Evolutionary conservation across 1,140 invertebrate species (phyloP), one percentile per base, ranked within the genome.

Genomic region (Polyergus mexicanus): DNA sequence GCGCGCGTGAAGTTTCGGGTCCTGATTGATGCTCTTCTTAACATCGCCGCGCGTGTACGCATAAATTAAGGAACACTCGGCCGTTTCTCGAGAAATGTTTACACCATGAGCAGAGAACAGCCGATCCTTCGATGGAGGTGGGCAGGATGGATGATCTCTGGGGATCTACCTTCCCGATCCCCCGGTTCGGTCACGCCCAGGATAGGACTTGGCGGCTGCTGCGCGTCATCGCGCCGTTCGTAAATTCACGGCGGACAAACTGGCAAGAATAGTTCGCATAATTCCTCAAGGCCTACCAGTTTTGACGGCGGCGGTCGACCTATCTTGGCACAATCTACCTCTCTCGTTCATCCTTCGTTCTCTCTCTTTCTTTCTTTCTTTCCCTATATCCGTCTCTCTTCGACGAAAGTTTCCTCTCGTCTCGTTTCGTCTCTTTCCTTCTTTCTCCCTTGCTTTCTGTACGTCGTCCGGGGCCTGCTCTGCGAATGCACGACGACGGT

Each of bases 241-340:
- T 94, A 93, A 94, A 94, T 95, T 93, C 92, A 92, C 90, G 90
- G 75, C 91, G 92, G 89, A 93, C 92, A 92, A 92, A 93, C 92
- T 92, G 92, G 93, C 92, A 92, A 93, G 93, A 94, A 95, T 95
- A 95, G 94, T 94, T 95, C 93, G 93, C 93, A 95, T 94, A 94
- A 95, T 95, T 94, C 87, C 92, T 94, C 94, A 95, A 95, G 94
- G 94, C 92, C 94, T 95, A 95, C 94, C 94, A 94, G 93, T 95
- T 94, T 94, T 94, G 94, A 95, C 93, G 94, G 92, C 93, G 91
- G 89, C 90, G 89, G 85, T 85, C 87, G 56, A 91, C 92, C 91
- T 95, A 95, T 95, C 94, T 94, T 92, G 91, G 92, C 93, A 93
- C 94, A 94, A 94, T 94, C 94, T 94, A 90, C 92, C 87, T 93